phyloP scores from a whole-genome alignment of 2,797 vertebrate genomes.

The Catostomus latipinnis region DNA sequence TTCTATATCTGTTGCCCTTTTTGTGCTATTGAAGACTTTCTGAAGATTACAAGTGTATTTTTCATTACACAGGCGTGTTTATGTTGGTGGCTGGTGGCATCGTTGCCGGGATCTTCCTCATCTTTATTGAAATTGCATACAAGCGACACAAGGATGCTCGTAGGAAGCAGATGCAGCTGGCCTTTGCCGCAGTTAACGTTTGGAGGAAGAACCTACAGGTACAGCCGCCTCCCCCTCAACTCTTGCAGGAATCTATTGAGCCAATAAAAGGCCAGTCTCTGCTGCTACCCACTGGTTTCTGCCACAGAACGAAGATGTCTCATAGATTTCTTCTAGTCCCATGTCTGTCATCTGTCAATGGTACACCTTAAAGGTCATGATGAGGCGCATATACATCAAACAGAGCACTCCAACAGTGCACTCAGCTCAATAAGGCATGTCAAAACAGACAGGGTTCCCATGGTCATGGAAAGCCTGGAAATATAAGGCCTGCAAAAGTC shows the following conservation, averaged over 20 bases:
- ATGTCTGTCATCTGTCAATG: constrained; percentile 13
- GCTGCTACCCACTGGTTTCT: constrained; percentile 19
- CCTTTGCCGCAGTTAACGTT: constrained; percentile 98
- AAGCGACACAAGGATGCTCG: constrained; percentile 99
- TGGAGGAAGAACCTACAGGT: constrained; percentile 99
- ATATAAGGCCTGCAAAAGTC: too few relatives aligned
- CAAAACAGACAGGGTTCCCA: not conserved
- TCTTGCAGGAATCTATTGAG: constrained; percentile 33
- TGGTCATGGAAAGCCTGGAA: too few relatives aligned
- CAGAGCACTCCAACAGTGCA: not conserved
- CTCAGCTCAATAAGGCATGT: not conserved
- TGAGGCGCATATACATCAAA: constrained; percentile 17
- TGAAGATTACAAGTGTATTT: not conserved
- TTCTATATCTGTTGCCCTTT: not conserved
- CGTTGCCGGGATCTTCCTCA: constrained; percentile 99
- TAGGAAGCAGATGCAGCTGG: constrained; percentile 99
- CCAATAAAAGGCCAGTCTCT: constrained; percentile 31
- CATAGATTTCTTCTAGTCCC: constrained; percentile 22
- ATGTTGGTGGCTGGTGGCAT: constrained; percentile 99
- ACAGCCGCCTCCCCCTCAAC: constrained; percentile 68
- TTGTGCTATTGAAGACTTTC: too few relatives aligned
- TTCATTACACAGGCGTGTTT: constrained; percentile 87
- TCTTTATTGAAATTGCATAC: constrained; percentile 99
- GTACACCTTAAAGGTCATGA: constrained; percentile 13
- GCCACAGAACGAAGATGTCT: constrained; percentile 14